Base-by-base conservation (phyloP, 1,140 invertebrate genomes). In the Drosophila tristis region DNA sequence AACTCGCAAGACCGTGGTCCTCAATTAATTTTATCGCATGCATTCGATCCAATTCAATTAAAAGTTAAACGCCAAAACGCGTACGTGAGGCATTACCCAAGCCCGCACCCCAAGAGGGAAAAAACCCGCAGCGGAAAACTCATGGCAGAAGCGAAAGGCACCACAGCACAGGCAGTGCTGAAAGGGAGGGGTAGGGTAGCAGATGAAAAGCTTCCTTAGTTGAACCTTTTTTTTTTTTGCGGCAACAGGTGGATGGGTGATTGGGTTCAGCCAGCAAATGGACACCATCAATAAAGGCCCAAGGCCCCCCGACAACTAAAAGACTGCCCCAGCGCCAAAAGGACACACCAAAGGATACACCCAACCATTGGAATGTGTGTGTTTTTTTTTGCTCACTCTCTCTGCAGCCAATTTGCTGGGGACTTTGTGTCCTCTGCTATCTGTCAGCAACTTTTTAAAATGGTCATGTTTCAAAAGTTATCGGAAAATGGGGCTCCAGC, bases 41-140 rank as follows among this genome's bases (percentile, higher is more conserved):
- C 66, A 76, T 89, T 89, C 79, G 84, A 87, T 87, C 82, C 76
- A 82, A 87, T 87, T 87, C 84, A 87, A 87, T 87, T 87, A 87
- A 87, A 89, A 87, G 74, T 89, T 87, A 87, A 87, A 78, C 57
- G 80, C 54, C 70, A 53, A 71, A 50, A 53, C 55, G 63, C 59
- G 66, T 78, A 87, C 78, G 84, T 87, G 82, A 57, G 71, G 60
- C 74, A 87, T 86, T 86, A 86, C 81, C 81, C 82, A 81, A 57
- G 58, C 31, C 31, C 8, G 2, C 31, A 5, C 35, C 39, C 29
- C 8, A 8, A 31, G 8, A 9, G 29, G 2, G 20, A 7, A 8
- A 48, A 25, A 56, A 59, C 25, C 31, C 48, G n/a, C 44, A 49
- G 45, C 35, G 23, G 48, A 39, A 31, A 31, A 31, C 31, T 31